Percentiles rank a stretch among this genome's conserved stretches.
phyloP scores from a whole-genome alignment of 1,140 invertebrate genomes.

The Potamilus streckersoni region DNA sequence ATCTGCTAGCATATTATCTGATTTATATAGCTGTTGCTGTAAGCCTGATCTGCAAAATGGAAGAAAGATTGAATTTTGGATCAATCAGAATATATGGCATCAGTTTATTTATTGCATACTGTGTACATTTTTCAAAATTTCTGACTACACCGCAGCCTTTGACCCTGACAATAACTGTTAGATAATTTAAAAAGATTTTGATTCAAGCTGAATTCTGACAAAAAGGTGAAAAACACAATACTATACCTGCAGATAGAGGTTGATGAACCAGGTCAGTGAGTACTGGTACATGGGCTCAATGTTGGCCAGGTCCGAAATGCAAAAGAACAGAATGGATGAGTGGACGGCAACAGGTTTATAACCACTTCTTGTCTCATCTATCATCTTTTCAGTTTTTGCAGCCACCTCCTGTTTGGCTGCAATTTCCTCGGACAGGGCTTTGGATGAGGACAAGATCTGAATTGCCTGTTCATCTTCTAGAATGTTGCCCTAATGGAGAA shows the following conservation, averaged over 20 bases:
- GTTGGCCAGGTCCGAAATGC: constrained; percentile 68
- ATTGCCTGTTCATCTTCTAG: constrained; percentile 68
- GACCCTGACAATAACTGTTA: too few species aligned
- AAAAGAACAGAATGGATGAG: constrained; percentile 68
- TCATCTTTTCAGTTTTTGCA: constrained; percentile 63
- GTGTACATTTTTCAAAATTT: too few species aligned
- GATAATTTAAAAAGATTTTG: too few species aligned
- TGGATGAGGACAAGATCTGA: constrained; percentile 66
- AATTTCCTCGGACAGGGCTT: constrained; percentile 66
- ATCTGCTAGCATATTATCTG: too few species aligned
- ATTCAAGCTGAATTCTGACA: neutral
- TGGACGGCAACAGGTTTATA: constrained; percentile 67
- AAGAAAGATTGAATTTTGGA: too few species aligned
- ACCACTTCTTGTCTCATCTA: constrained; percentile 67
- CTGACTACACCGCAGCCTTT: too few species aligned
- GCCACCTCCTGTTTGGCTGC: constrained; percentile 67
- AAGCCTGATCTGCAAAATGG: too few species aligned
- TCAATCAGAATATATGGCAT: too few species aligned
- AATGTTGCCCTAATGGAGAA: constrained; percentile 62
- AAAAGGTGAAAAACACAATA: neutral
- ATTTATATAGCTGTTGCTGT: too few species aligned
- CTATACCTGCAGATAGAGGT: constrained; percentile 67
- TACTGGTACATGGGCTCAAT: constrained; percentile 70
- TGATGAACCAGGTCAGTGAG: constrained; percentile 69
- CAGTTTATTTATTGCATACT: too few species aligned